Percentiles rank a stretch among this genome's conserved stretches.
Conservation (phyloP, 1,140 invertebrate genomes). For the Phenacoccus solenopsis region DNA sequence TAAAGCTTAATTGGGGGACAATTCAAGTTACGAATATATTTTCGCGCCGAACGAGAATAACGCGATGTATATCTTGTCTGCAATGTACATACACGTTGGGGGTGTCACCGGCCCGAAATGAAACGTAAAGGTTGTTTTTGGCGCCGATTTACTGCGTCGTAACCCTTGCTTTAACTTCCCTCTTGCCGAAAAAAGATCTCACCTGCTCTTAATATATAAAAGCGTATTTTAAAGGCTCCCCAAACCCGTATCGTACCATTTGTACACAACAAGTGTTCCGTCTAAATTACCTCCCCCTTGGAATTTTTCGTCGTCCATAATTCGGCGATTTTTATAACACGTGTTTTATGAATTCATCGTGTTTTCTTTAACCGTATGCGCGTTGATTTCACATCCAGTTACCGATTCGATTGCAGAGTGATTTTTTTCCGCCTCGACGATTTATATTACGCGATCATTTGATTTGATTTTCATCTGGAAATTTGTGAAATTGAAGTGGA, state of each 20-base stretch:
- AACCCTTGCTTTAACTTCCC: neutral
- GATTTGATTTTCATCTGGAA: too few relatives aligned
- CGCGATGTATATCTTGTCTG: neutral
- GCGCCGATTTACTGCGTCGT: slow-evolving; percentile 16
- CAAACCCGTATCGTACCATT: neutral
- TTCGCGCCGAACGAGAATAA: too few relatives aligned
- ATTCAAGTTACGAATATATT: neutral
- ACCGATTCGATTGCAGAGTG: too few relatives aligned
- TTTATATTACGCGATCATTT: too few relatives aligned
- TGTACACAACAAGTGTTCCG: slow-evolving; percentile 1
- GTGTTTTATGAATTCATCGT: neutral
- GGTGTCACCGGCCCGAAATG: neutral
- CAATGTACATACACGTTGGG: neutral
- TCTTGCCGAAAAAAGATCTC: slow-evolving; percentile 10
- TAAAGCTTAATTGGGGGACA: neutral
- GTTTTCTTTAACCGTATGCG: too few relatives aligned
- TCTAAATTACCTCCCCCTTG: neutral
- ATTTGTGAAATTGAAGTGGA: too few relatives aligned
- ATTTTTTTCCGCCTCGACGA: too few relatives aligned
- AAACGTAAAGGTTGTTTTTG: neutral
- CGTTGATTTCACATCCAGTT: too few relatives aligned
- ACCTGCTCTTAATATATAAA: slow-evolving; percentile 7
- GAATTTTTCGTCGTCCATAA: neutral
- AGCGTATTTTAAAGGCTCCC: slow-evolving; percentile 11
- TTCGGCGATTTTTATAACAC: neutral